Percentiles rank a stretch among this genome's conserved stretches.
These are phyloP conservation scores for Liasis olivaceus DNA, from an alignment of 2,797 vertebrate genomes.

Conservation along the genomic window DNA sequence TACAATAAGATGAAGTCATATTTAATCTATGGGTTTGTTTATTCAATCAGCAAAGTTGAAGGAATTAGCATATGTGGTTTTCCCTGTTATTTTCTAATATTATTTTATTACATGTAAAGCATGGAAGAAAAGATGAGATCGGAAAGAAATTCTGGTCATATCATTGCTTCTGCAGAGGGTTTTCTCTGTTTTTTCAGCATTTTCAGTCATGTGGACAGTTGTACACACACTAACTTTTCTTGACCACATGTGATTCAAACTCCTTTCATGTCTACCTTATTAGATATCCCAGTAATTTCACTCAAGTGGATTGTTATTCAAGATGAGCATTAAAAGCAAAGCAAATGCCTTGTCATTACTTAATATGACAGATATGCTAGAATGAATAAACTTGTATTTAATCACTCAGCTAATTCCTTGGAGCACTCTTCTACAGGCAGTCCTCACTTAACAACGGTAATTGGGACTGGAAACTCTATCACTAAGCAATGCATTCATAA, in stretches of 20 bases:
- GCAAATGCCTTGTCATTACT: no score
- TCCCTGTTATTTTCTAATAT: neutral
- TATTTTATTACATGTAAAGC: neutral
- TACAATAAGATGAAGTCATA: neutral
- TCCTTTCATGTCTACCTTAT: neutral
- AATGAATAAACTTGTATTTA: no score
- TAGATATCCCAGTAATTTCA: no score
- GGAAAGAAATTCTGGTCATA: neutral
- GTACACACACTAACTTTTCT: neutral
- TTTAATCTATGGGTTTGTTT: neutral
- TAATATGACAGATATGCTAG: no score
- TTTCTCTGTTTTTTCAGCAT: neutral
- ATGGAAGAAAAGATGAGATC: neutral
- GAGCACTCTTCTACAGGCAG: no score
- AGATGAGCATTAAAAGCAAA: no score
- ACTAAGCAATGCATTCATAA: neutral
- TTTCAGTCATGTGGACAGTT: neutral
- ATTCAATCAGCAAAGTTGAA: neutral
- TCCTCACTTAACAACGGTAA: no score
- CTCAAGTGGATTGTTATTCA: no score
- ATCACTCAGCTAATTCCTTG: no score
- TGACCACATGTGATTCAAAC: neutral
- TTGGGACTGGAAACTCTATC: no score
- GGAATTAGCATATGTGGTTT: neutral
- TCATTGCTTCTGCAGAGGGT: neutral